A percentile compares a stretch with the other conserved stretches of the same genome.
These are phyloP conservation scores for Pasiphila rectangulata DNA, from an alignment of 2,888 invertebrate species.

Conservation along the genomic window DNA sequence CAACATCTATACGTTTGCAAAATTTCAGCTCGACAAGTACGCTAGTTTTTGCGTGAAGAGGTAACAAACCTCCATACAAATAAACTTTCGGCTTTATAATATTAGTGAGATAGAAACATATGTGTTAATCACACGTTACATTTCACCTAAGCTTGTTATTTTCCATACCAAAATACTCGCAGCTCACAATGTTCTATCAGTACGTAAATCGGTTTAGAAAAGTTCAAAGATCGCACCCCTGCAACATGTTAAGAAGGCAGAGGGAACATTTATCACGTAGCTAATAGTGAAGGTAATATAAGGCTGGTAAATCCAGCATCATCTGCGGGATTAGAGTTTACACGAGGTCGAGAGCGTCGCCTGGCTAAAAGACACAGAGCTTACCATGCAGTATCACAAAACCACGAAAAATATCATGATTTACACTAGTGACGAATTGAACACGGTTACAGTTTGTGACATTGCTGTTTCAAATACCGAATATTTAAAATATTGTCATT, in stretches of 20 bases:
- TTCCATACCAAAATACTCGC: background rate
- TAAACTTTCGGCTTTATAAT: too few species aligned
- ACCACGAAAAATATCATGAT: background rate
- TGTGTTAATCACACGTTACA: too few species aligned
- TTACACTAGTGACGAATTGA: background rate
- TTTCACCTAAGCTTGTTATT: background rate
- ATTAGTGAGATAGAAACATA: too few species aligned
- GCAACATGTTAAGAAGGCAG: slow-evolving; percentile 19
- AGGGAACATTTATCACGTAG: slow-evolving; percentile 61
- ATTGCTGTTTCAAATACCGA: too few species aligned
- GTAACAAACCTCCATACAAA: too few species aligned
- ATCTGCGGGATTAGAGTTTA: slow-evolving; percentile 77
- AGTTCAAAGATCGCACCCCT: slow-evolving; percentile 10
- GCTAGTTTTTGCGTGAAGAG: too few species aligned
- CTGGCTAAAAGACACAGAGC: slow-evolving; percentile 47
- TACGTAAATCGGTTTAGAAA: slow-evolving; percentile 2
- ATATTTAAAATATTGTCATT: too few species aligned
- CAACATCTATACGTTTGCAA: too few species aligned
- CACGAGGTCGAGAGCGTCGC: slow-evolving; percentile 62
- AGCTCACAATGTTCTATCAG: background rate
- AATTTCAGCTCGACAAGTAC: too few species aligned
- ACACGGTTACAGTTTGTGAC: too few species aligned
- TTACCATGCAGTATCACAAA: slow-evolving; percentile 8
- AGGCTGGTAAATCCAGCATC: slow-evolving; percentile 75
- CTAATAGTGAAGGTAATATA: slow-evolving; percentile 65